These are phyloP conservation scores for Monoplex corrugatus DNA, from an alignment of 2,888 invertebrate species.

Conservation along the genomic window DNA sequence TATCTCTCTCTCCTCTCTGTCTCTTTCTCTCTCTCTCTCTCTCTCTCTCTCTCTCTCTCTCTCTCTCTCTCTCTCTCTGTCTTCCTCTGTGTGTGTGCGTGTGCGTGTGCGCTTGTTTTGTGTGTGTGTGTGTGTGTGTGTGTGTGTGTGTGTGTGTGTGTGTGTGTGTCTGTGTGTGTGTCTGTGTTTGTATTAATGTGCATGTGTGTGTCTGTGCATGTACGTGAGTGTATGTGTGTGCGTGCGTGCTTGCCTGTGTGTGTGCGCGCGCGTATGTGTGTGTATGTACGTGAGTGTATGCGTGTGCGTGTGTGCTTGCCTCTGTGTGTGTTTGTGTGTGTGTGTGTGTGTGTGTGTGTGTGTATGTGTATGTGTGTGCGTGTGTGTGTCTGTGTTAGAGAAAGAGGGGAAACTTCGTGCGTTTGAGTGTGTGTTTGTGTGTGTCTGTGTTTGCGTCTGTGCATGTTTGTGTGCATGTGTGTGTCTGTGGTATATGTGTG, in stretches of 20 bases:
- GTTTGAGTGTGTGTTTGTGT: too few species aligned
- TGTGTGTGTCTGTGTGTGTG: not conserved
- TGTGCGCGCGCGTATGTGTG: not conserved
- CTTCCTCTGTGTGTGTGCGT: too few species aligned
- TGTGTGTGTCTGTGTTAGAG: not conserved
- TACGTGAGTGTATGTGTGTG: not conserved
- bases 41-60: too few species aligned
- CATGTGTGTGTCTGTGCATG: not conserved
- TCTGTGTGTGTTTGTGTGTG: not conserved
- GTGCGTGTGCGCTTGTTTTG: too few species aligned
- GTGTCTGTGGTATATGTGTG: not conserved
- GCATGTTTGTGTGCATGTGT: not conserved
- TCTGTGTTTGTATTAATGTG: not conserved
- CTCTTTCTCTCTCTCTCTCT: too few species aligned
- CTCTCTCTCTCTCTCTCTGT: too few species aligned
- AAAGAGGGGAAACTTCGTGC: too few species aligned
- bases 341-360: not conserved
- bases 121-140: constrained; percentile 17
- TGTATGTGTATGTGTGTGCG: not conserved
- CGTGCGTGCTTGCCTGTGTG: not conserved
- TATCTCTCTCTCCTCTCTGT: too few species aligned
- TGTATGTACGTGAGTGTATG: not conserved
- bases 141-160: not conserved
- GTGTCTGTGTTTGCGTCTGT: not conserved
- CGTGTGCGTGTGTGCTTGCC: not conserved